Evolutionary conservation across 1,140 invertebrate genomes (phyloP), one percentile per base, ranked within the genome.

Genomic region (Nasonia vitripennis): DNA sequence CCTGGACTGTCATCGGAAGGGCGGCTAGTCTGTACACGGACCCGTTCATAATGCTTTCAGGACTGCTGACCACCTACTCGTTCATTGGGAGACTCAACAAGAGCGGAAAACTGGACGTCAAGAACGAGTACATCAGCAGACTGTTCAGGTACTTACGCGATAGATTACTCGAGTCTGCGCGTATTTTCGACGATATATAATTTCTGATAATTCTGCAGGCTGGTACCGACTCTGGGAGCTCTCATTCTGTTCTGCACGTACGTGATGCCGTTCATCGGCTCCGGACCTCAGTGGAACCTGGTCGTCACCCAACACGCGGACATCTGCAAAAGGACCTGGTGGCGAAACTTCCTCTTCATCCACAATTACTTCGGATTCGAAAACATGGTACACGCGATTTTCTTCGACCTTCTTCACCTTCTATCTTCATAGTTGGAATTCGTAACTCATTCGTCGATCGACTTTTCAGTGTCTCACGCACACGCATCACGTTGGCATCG

Each of bases 401-500:
- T 20, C 17, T 4, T 20, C 27, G 14, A 6, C 20, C 12, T 2
- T 20, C 1, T 23, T 37, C 20, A 4, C 41, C 4, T n/a, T 74
- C 14, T 27, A 34, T 14, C 12, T 37, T 9, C 2, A 6, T 9
- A 41, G 27, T 74, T 74, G 4, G 12, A 2, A 74, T 31, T 34
- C 0, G 10, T 31, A n/a, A 45, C 34, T 37, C 4, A 41, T 31
- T n/a, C 27, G 17, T n/a, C 27, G 74, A 85, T 87, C 85, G 71
- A 75, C 88, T 71, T 94, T 94, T 41, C 88, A 95, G 95, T 96
- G 96, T 88, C 89, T 96, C 23, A 96, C 95, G 1, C 95, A 96
- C 81, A 96, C 95, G 0, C 96, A 96, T 90, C 96, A 96, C 86
- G 79, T 98, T 82, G 97, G 97, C 12, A 97, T 98, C 88, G 97